Base-by-base conservation (phyloP, 2,888 invertebrate species). In the Drosophila pegasa region DNA sequence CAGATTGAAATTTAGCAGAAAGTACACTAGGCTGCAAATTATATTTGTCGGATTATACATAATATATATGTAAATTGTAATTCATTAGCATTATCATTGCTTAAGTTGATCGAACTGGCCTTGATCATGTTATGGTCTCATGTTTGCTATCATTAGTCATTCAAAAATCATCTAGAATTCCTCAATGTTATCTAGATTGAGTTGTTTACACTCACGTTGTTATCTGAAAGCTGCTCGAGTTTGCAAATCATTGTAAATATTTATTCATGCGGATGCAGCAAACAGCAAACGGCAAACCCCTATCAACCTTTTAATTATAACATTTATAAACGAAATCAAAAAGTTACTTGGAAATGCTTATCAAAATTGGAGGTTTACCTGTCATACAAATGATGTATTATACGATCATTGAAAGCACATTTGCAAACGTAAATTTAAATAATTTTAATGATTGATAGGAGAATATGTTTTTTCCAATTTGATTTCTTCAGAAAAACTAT, bases 181-280 rank as follows among this genome's bases (percentile, higher is more conserved):
- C 56, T 54, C 22, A 50, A 37, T 55, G 66, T 43, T 75, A 77
- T 73, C 68, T 61, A n/a, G 8, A 52, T 2, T 40, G 29, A 31
- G 16, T 52, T 66, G 54, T 67, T 67, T 47, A 58, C 45, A 22
- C 50, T 33, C 50, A 35, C 14, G 12, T 18, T 41, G 20, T 58
- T 74, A 74, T 76, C 74, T 55, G 10, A 55, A 20, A 33, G 64
- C 40, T 41, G 48, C 43, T 35, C n/a, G 38, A 37, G 20, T 25
- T 38, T 40, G 64, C 75, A 51, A 77, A 59, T 55, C 35, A 60
- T 55, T 65, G 72, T 66, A 71, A 74, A 74, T 71, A 74, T 74
- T 76, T 74, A 41, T 65, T 41, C 58, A 51, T 66, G 57, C 55
- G 31, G 45, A 41, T 18, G 37, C 40, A 33, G 56, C 59, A 63